phyloP scores from a whole-genome alignment of 2,888 invertebrate species.

The Disparrhopalites patrizii region DNA sequence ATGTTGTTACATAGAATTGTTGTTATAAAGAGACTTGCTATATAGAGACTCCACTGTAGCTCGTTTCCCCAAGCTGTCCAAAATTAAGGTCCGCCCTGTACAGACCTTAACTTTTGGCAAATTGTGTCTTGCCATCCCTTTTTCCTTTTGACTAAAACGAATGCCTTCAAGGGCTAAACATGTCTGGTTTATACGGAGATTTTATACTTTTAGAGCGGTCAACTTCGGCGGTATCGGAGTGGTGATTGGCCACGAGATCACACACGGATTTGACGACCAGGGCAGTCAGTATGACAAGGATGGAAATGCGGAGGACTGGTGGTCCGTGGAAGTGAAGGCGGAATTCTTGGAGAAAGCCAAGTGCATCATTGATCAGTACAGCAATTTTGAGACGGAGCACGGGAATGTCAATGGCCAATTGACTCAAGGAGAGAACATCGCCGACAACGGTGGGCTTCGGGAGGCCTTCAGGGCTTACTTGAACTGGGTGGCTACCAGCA shows the following conservation, averaged over 20 bases:
- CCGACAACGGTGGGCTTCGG: conserved; percentile 92
- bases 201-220: conserved; percentile 11
- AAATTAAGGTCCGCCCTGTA: too few species aligned
- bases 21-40: too few species aligned
- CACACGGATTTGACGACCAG: conserved; percentile 78
- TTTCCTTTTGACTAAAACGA: too few species aligned
- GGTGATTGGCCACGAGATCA: conserved; percentile 78
- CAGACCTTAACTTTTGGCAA: too few species aligned
- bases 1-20: too few species aligned
- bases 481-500: conserved; percentile 65
- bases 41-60: too few species aligned
- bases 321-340: conserved; percentile 76
- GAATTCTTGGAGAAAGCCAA: conserved; percentile 75
- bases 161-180: too few species aligned
- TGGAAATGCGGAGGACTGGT: conserved; percentile 90
- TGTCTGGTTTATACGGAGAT: too few species aligned
- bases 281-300: conserved; percentile 83
- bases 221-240: conserved; percentile 38
- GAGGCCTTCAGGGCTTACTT: conserved; percentile 81
- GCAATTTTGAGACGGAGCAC: conserved; percentile 68
- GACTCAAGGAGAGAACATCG: conserved; percentile 91
- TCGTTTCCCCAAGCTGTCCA: too few species aligned
- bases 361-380: conserved; percentile 84
- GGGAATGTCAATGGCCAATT: conserved; percentile 66
- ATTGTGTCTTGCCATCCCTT: too few species aligned